These are phyloP conservation scores for Notodonta ziczac DNA, from an alignment of 2,888 invertebrate genomes.

Conservation along the genomic window DNA sequence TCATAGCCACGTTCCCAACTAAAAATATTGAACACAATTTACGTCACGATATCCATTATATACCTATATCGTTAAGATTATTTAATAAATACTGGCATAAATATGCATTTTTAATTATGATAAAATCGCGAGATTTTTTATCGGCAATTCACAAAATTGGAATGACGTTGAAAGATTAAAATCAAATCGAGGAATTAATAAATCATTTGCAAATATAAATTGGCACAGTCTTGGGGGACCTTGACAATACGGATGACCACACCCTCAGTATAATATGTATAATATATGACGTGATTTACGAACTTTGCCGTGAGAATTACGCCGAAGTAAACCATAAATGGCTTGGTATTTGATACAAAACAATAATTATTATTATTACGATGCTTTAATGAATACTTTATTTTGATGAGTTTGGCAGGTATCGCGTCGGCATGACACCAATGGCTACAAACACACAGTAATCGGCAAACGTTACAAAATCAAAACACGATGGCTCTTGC, in stretches of 20 bases:
- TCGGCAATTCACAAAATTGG: neutral
- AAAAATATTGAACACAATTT: no score
- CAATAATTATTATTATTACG: no score
- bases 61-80: no score
- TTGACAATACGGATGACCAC: neutral
- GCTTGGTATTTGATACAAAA: no score
- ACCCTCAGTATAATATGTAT: no score
- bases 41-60: no score
- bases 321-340: no score
- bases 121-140: neutral
- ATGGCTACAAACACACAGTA: neutral
- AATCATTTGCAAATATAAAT: neutral
- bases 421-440: neutral
- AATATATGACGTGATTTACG: no score
- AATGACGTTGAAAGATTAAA: neutral
- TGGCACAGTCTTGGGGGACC: neutral
- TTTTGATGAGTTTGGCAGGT: neutral
- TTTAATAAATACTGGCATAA: neutral
- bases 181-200: neutral
- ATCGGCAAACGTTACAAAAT: conserved; percentile 15
- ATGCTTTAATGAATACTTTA: neutral
- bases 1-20: no score
- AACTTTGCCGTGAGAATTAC: no score
- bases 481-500: conserved; percentile 4
- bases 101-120: neutral